Evolutionary conservation across 2,113 vertebrate species (phyloP).

Genomic region (Cinclus cinclus): DNA sequence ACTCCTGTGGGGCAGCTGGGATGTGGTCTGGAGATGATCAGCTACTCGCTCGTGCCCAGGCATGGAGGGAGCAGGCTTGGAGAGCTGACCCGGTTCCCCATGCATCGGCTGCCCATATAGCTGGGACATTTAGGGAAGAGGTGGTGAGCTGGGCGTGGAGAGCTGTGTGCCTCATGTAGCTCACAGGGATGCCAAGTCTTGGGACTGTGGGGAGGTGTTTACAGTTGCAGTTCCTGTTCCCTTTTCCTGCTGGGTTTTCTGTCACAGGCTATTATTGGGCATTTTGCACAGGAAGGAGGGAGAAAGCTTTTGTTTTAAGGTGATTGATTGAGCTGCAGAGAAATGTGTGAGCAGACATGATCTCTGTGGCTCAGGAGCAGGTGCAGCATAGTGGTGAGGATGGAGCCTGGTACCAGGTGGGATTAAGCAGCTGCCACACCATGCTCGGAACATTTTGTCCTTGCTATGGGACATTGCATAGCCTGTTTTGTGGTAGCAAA

Average conservation of each 20-base stretch:
- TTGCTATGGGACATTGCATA: neutral
- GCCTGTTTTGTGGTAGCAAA: neutral
- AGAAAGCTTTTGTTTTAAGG: conserved; percentile 19
- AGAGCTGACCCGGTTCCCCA: neutral
- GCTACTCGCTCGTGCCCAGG: fast-evolving
- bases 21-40: neutral
- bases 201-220: neutral
- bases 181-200: neutral
- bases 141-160: fast-evolving
- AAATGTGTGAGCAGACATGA: neutral
- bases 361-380: neutral
- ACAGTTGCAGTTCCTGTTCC: conserved; percentile 19
- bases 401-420: neutral
- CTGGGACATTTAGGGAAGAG: neutral
- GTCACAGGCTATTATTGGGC: neutral
- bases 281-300: conserved; percentile 12
- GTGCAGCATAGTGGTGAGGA: neutral
- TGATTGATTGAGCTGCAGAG: neutral
- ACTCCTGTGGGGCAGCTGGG: fast-evolving
- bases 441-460: neutral
- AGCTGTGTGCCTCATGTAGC: fast-evolving
- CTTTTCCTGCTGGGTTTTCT: conserved; percentile 39
- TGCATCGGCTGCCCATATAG: fast-evolving
- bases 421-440: neutral
- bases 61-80: neutral